Evolutionary conservation across 2,113 vertebrate genomes (phyloP).

Genomic region (Odobenus rosmarus): DNA sequence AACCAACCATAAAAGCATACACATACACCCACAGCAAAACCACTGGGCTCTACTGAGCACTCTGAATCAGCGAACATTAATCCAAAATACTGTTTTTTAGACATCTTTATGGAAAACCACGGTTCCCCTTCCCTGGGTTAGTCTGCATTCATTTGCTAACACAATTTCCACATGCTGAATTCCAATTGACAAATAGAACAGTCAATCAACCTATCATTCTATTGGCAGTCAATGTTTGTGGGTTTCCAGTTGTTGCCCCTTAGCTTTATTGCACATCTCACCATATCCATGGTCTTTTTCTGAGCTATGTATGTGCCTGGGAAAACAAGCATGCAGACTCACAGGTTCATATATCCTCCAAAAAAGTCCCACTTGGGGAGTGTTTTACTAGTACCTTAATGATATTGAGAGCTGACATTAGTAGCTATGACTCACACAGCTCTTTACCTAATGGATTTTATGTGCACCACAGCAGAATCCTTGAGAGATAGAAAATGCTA

Average conservation of each 20-base stretch:
- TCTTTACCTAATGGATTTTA: constrained; percentile 12
- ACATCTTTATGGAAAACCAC: not conserved
- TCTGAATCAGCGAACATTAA: not conserved
- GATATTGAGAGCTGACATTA: not conserved
- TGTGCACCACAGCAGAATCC: not conserved
- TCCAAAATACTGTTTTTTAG: not conserved
- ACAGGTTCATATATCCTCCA: not conserved
- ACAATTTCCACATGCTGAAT: not conserved
- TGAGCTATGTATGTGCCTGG: too few relatives aligned
- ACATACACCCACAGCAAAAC: not conserved
- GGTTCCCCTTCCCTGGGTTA: not conserved
- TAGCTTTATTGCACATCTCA: not conserved
- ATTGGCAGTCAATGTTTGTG: not conserved
- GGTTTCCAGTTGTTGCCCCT: not conserved
- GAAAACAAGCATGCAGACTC: not conserved
- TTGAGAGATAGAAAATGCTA: not conserved
- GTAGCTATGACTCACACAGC: not conserved
- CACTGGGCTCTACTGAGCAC: not conserved
- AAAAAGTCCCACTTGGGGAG: not conserved
- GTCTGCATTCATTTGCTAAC: not conserved
- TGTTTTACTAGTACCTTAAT: not conserved
- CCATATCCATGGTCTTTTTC: not conserved
- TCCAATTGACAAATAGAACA: not conserved
- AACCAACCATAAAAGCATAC: not conserved
- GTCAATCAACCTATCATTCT: not conserved